Evolutionary conservation across 2,888 invertebrate species (phyloP), one percentile per base, ranked within the genome.

Genomic region (Orchesellides sinensis): DNA sequence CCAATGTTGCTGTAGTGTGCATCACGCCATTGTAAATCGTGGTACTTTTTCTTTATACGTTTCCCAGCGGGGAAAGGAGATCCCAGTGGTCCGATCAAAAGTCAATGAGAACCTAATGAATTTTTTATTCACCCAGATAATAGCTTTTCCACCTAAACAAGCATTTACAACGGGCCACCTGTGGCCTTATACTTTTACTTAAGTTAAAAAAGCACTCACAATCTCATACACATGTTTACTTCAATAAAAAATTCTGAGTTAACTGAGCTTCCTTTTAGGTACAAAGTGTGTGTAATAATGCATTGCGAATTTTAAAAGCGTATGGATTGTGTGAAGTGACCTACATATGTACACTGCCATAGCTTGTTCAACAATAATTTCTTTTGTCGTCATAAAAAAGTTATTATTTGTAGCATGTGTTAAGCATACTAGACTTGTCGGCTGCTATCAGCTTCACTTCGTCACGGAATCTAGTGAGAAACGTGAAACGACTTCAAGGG

Each of bases 81-180:
- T 73, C 73, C 73, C 73, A 56, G 49, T 40, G 73, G 73, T 49
- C 73, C 73, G 73, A 73, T 73, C 73, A 73, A 73, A 73, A 73
- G 73, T 73, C 73, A 73, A 73, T 73, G 73, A 73, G 73, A 73
- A 73, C 25, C 73, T 73, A 73, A 73, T 73, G 73, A 73, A 73
- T 73, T 73, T 73, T 73, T 73, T 73, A 73, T 73, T 73, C 73
- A 29, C 63, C 73, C 63, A 73, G 73, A 73, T 73, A 73, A 73
- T 73, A 73, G 73, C 73, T 63, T 73, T 73, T 73, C 63, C 73
- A 73, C 73, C 63, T 73, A 73, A 27, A 73, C 52, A 73, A 73
- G 63, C 73, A 73, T 49, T 72, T 45, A 56, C 14, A 35, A 35
- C 54, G 35, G 73, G 40, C 73, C 73, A 73, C 73, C 73, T 73